Evolutionary conservation across 2,888 invertebrate species (phyloP).

Genomic region (Orthosia gothica): DNA sequence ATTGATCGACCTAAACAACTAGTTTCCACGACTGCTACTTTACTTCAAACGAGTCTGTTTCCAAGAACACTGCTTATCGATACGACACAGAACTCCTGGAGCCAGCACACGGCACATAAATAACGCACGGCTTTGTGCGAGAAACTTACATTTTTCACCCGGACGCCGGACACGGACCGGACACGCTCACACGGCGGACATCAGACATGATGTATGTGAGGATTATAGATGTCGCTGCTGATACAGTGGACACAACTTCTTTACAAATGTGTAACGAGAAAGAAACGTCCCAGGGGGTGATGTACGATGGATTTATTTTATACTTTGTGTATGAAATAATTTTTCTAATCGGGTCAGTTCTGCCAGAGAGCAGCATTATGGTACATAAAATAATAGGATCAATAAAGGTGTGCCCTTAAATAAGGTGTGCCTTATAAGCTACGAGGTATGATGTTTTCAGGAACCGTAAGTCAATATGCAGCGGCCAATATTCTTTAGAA

Average conservation of each 20-base stretch:
- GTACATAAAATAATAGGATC: no score
- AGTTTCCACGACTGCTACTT: conserved; percentile 13
- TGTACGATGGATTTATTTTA: background rate
- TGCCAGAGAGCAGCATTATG: background rate
- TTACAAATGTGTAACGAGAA: background rate
- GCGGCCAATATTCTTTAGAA: background rate
- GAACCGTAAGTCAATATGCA: background rate
- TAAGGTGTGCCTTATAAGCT: no score
- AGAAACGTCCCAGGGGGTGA: background rate
- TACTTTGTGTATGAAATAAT: background rate
- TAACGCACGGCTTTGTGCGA: conserved; percentile 40
- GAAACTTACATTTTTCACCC: conserved; percentile 39
- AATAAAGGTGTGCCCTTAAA: no score
- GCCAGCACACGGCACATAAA: conserved; percentile 22
- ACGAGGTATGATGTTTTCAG: background rate
- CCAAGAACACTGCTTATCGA: conserved; percentile 27
- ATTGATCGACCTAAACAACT: conserved; percentile 11
- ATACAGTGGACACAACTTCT: background rate
- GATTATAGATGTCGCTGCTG: conserved; percentile 26
- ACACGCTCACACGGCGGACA: conserved; percentile 14
- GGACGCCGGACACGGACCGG: conserved; percentile 19
- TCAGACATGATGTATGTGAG: conserved; percentile 30
- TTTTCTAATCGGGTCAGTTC: background rate
- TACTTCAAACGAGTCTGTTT: conserved; percentile 19
- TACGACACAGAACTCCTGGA: conserved; percentile 18